Conservation (phyloP, 37 sponge, comb jelly and placozoan species). For the Mnemiopsis leidyi region DNA sequence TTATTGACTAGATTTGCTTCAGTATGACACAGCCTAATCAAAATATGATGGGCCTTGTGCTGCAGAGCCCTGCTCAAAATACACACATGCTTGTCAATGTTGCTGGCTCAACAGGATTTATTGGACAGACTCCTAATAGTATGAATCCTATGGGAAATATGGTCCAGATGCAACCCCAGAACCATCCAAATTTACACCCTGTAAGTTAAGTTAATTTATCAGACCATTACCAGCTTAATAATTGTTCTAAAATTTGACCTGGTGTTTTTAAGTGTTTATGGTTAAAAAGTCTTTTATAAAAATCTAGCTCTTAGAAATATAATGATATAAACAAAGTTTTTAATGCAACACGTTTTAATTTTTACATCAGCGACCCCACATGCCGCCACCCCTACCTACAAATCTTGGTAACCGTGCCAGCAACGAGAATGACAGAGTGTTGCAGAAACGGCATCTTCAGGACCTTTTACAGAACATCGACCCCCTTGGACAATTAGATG, state of each 20-base stretch:
- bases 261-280: too few relatives aligned
- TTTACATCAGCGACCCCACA: neutral
- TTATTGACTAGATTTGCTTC: neutral
- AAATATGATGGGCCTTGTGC: constrained; percentile 46
- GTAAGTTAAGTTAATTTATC: neutral
- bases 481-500: constrained; percentile 59
- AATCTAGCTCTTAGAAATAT: too few relatives aligned
- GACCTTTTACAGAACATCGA: constrained; percentile 28
- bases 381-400: constrained; percentile 44
- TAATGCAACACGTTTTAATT: too few relatives aligned
- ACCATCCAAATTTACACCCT: neutral
- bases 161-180: constrained; percentile 30
- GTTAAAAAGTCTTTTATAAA: too few relatives aligned
- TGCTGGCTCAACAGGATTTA: constrained; percentile 39
- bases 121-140: neutral
- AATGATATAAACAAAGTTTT: too few relatives aligned
- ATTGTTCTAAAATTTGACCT: too few relatives aligned
- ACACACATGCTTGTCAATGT: constrained; percentile 48
- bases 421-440: constrained; percentile 19
- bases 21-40: constrained; percentile 40
- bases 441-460: constrained; percentile 51
- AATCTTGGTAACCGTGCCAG: neutral
- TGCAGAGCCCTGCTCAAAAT: constrained; percentile 25
- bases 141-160: neutral
- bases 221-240: too few relatives aligned